Conservation (phyloP, 2,888 invertebrate genomes). For the Dynastes tityus region DNA sequence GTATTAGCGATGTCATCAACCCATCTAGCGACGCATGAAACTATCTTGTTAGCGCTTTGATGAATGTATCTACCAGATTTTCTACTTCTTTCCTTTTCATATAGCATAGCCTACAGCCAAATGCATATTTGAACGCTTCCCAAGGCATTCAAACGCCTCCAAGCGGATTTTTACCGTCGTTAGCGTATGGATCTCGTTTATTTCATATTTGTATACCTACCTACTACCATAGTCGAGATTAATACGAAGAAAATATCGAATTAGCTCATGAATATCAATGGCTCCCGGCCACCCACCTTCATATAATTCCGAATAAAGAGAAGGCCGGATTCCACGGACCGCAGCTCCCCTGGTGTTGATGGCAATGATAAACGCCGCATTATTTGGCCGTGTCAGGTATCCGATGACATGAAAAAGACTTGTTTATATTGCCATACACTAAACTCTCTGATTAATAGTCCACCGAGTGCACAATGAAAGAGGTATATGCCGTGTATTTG, state of each 20-base stretch:
- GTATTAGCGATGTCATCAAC: neutral
- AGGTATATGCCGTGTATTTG: constrained; percentile 1
- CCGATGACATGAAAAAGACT: constrained; percentile 73
- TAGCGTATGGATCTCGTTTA: constrained; percentile 3
- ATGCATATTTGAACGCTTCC: constrained; percentile 8
- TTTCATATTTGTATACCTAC: neutral
- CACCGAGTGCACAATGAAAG: constrained; percentile 62
- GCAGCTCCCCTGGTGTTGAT: constrained; percentile 70
- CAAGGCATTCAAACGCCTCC: constrained; percentile 1
- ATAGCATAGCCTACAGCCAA: neutral
- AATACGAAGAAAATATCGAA: constrained; percentile 49
- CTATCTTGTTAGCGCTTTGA: constrained; percentile 7
- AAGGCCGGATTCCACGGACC: constrained; percentile 57
- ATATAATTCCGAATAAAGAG: constrained; percentile 55
- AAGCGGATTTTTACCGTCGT: constrained; percentile 20
- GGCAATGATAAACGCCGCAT: constrained; percentile 71
- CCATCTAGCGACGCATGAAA: constrained; percentile 7
- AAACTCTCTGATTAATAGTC: constrained; percentile 70
- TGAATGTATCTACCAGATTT: neutral
- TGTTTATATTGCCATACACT: constrained; percentile 71
- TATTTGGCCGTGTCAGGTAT: constrained; percentile 70
- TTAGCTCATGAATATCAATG: constrained; percentile 53
- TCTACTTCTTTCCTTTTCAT: neutral
- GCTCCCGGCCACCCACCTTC: constrained; percentile 64
- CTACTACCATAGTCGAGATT: constrained; percentile 11